Evolutionary conservation across 2,797 vertebrate genomes (phyloP), one percentile per base, ranked within the genome.

Genomic region (Coccyzus lansbergi): DNA sequence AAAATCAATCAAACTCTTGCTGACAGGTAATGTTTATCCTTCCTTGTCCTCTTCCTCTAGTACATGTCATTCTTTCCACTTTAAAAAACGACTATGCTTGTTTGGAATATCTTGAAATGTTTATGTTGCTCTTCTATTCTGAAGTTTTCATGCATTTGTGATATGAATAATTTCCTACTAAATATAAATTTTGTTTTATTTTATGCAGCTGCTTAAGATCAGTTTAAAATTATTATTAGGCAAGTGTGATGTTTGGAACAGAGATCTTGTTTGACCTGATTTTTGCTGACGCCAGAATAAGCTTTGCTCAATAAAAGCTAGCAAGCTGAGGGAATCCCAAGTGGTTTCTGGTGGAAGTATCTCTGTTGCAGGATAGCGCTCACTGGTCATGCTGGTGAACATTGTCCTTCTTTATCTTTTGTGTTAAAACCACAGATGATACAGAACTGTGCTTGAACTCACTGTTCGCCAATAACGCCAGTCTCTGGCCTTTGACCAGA

Each of bases 1-100:
- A 98, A 97, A 96, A 98, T 97, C 96, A 99, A 98, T 97, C 98
- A 98, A 83, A 97, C 96, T 60, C 98, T 99, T 52, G 80, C 96
- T 46, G 98, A 99, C 87, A 98, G 99, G 99, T 99, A 95, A 86
- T 90, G 36, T 55, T 72, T 88, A 72, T 84, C 72, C 86, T 70
- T 33, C 8, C 67, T 79, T 20, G 33, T 52, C 36, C 40, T 52
- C 26, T 71, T 56, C 42, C 69, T 65, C 46, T 72, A 53, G 40
- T 51, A 22, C 1, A 0, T 36, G 31, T 3, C 56, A 10, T 55
- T 74, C 55, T 64, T 79, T 53, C 12, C 9, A 2, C 53, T 77
- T 85, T 14, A 46, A 86, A 89, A 75, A 19, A 25, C 22, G 24
- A 44, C 3, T 13, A 1, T 42, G 14, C 29, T 80, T 38, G 26